phyloP scores from a whole-genome alignment of 2,113 vertebrate species.

The Crotalus helleri region DNA sequence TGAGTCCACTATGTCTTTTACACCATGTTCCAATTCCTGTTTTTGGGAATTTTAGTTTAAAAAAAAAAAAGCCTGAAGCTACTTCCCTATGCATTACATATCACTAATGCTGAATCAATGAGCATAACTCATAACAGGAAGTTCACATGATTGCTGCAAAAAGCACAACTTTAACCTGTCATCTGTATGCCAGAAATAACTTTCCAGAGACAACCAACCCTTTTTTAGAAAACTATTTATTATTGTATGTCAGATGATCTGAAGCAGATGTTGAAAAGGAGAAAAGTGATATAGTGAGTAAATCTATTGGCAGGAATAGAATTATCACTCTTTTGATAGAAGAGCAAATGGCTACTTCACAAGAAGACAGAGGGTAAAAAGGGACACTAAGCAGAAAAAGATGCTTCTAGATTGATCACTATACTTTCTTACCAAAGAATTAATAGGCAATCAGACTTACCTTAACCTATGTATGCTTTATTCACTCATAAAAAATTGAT shows the following conservation, averaged over 20 bases:
- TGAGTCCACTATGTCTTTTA: not conserved
- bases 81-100: not conserved
- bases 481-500: conserved; percentile 23
- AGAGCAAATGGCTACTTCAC: not conserved
- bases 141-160: not conserved
- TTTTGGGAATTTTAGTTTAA: not conserved
- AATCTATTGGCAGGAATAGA: not conserved
- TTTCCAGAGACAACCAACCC: not conserved
- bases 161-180: not conserved
- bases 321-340: not conserved
- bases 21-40: not conserved
- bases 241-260: not conserved
- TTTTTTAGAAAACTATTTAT: conserved; percentile 4
- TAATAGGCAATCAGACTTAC: conserved; percentile 26
- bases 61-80: not conserved
- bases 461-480: conserved; percentile 14
- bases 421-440: not conserved
- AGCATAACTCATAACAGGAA: not conserved
- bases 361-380: conserved; percentile 12
- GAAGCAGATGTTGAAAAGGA: not conserved
- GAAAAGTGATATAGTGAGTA: not conserved
- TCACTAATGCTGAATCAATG: not conserved
- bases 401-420: not conserved
- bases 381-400: not conserved
- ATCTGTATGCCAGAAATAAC: not conserved